Conservation (phyloP, 1,140 invertebrate genomes). For the Pseudomyrmex flavicornis region DNA sequence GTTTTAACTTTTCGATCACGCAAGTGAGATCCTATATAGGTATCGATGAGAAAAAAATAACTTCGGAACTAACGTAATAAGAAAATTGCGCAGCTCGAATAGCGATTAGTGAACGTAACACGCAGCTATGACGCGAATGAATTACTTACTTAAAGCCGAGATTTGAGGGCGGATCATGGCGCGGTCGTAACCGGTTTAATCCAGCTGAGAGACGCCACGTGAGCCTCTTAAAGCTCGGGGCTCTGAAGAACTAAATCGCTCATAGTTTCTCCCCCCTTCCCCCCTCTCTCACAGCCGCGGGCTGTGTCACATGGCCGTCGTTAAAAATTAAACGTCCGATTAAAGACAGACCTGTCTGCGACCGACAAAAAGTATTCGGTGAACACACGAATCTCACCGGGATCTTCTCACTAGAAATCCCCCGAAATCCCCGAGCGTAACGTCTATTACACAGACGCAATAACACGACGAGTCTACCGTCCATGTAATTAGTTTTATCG, state of each 20-base stretch:
- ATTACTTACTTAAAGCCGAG: constrained; percentile 32
- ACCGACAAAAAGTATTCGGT: not conserved
- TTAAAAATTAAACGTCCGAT: constrained; percentile 44
- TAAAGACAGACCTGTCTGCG: not conserved
- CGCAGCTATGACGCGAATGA: not conserved
- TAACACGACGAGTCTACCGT: not conserved
- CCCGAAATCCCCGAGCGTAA: no score
- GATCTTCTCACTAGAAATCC: no score
- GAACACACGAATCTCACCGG: no score
- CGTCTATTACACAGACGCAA: not conserved
- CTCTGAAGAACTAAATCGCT: constrained; percentile 42
- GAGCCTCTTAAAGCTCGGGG: constrained; percentile 25
- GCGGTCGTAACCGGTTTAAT: constrained; percentile 15
- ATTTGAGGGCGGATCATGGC: constrained; percentile 5
- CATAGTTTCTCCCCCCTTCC: no score
- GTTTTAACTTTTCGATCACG: not conserved
- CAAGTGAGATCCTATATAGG: no score
- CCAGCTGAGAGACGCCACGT: constrained; percentile 3
- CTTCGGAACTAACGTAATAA: no score
- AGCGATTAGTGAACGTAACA: constrained; percentile 14
- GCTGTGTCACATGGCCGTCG: not conserved
- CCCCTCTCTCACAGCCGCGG: no score
- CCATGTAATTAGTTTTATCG: no score
- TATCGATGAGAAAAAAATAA: no score
- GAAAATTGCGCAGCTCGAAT: not conserved